These are phyloP conservation scores for Acrocyrtus sp. DNA, from an alignment of 2,888 invertebrate genomes.

Conservation along the genomic window DNA sequence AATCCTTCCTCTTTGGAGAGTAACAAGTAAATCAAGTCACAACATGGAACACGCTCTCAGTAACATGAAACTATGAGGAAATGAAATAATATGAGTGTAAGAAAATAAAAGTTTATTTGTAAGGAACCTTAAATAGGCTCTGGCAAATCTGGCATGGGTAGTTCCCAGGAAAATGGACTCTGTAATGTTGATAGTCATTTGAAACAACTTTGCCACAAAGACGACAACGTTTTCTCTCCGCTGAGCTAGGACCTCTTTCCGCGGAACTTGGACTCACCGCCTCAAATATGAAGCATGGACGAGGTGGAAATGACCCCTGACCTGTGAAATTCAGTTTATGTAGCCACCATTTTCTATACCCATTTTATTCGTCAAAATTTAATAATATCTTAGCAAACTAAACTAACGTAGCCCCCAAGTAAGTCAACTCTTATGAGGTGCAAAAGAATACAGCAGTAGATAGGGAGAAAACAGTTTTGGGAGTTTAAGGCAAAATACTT, in stretches of 20 bases:
- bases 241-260: slow-evolving; percentile 49
- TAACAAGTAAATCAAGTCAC: no score
- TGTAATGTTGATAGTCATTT: slow-evolving; percentile 64
- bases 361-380: slow-evolving; percentile 30
- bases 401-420: slow-evolving; percentile 35
- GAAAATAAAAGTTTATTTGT: no score
- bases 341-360: slow-evolving; percentile 39
- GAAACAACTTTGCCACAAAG: slow-evolving; percentile 66
- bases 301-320: slow-evolving; percentile 59
- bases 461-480: no score
- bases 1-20: slow-evolving; percentile 84
- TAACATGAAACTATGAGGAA: slow-evolving; percentile 81
- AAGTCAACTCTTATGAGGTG: slow-evolving; percentile 43
- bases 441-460: no score
- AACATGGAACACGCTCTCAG: no score
- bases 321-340: slow-evolving; percentile 52
- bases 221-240: slow-evolving; percentile 64
- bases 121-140: slow-evolving; percentile 48
- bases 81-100: no score
- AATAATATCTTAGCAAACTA: slow-evolving; percentile 2
- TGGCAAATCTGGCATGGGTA: slow-evolving; percentile 58
- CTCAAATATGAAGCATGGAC: slow-evolving; percentile 62
- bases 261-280: slow-evolving; percentile 54
- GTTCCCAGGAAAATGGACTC: slow-evolving; percentile 58
- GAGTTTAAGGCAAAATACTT: no score